A percentile compares a stretch with the other conserved stretches of the same genome.
Evolutionary conservation across 2,888 invertebrate genomes (phyloP).

Genomic region (Nephrotoma flavescens): DNA sequence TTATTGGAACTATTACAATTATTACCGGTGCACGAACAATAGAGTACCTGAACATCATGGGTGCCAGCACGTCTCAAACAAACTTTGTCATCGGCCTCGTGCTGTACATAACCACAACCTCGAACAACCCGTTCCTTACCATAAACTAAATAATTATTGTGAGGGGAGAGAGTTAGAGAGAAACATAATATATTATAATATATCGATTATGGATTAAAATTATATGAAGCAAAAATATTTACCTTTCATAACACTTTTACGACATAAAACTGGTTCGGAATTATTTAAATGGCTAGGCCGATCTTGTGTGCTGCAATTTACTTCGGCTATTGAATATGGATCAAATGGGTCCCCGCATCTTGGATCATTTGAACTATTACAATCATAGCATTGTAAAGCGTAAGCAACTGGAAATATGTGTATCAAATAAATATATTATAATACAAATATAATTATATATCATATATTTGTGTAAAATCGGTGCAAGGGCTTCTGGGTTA

Average conservation of each 20-base stretch:
- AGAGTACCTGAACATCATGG: constrained; percentile 55
- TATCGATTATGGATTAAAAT: background rate
- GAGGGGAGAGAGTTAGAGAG: background rate
- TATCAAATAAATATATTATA: background rate
- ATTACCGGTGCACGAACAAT: constrained; percentile 65
- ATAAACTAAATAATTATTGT: constrained; percentile 45
- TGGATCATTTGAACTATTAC: constrained; percentile 81
- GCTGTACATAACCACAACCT: constrained; percentile 63
- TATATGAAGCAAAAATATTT: constrained; percentile 13
- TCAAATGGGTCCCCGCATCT: constrained; percentile 83
- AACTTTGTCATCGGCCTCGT: constrained; percentile 41
- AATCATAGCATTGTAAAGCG: constrained; percentile 70
- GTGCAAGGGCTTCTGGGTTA: background rate
- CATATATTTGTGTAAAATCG: background rate
- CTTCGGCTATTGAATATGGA: constrained; percentile 66
- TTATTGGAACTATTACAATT: constrained; percentile 45
- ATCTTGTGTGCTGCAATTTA: constrained; percentile 65
- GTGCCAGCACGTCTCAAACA: constrained; percentile 58
- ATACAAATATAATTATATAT: background rate
- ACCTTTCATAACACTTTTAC: constrained; percentile 73
- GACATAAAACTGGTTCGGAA: constrained; percentile 53
- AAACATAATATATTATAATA: background rate
- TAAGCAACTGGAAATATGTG: constrained; percentile 32
- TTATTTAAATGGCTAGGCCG: constrained; percentile 49
- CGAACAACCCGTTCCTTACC: constrained; percentile 63